Conservation (phyloP, 2,113 vertebrate genomes). For the Danionella cerebrum region DNA sequence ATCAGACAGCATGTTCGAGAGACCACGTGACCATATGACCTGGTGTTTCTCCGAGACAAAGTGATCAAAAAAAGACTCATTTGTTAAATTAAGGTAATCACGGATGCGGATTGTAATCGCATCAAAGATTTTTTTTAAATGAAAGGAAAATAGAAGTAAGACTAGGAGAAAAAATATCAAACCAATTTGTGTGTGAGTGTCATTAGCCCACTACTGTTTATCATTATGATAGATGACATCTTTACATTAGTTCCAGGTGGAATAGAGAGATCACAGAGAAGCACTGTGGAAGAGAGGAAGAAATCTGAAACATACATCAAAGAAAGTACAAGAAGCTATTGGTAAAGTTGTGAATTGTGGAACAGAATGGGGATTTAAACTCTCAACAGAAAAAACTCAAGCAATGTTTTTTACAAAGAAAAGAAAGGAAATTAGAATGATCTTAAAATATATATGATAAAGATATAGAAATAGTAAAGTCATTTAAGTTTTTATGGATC, state of each 20-base stretch:
- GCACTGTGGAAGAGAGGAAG: not conserved
- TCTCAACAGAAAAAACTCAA: not conserved
- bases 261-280: not conserved
- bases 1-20: too few relatives aligned
- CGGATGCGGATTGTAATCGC: too few relatives aligned
- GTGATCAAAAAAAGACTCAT: too few relatives aligned
- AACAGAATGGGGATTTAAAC: not conserved
- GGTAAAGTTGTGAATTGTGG: not conserved
- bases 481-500: not conserved
- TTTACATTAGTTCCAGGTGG: not conserved
- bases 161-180: too few relatives aligned
- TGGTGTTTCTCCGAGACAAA: too few relatives aligned
- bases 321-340: not conserved
- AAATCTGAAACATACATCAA: not conserved
- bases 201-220: not conserved
- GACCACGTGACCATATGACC: too few relatives aligned
- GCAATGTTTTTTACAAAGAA: not conserved
- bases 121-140: too few relatives aligned
- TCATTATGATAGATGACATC: not conserved
- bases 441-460: not conserved
- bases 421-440: not conserved
- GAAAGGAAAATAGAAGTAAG: too few relatives aligned
- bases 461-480: not conserved
- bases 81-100: too few relatives aligned
- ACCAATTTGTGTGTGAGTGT: too few relatives aligned